Conservation (phyloP, 64 coral and sea anemone genomes). For the Hydrozoanthus tunicans region DNA sequence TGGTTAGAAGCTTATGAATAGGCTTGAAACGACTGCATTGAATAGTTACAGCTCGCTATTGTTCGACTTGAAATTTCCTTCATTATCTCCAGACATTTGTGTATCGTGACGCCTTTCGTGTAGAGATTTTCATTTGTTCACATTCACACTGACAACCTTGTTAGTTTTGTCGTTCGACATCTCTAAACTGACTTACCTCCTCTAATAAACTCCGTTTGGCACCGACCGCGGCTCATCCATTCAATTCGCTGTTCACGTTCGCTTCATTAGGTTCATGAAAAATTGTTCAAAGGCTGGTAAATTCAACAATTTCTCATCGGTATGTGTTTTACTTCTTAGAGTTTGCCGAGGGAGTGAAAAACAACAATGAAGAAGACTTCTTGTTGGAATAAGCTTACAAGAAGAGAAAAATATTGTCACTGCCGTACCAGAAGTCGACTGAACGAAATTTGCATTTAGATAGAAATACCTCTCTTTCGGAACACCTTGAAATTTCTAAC, state of each 20-base stretch:
- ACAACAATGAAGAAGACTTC: background rate
- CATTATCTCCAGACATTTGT: background rate
- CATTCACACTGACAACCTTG: no score
- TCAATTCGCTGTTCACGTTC: background rate
- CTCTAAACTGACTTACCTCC: background rate
- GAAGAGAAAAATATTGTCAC: no score
- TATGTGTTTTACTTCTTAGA: background rate
- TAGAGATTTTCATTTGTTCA: no score
- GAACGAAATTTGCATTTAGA: slow-evolving; percentile 16
- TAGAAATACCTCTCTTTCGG: background rate
- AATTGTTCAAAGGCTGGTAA: background rate
- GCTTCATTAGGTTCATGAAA: background rate
- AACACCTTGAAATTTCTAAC: background rate
- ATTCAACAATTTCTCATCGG: background rate
- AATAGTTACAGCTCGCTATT: no score
- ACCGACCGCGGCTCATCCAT: no score
- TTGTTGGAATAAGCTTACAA: background rate
- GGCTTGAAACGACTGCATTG: no score
- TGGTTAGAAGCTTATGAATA: no score
- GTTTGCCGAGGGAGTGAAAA: background rate
- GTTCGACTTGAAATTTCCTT: background rate
- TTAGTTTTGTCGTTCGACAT: no score
- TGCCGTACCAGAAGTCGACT: background rate
- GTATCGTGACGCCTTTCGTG: background rate
- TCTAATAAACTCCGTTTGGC: background rate